Evolutionary conservation across 1,140 invertebrate species (phyloP).

Genomic region (Leptinotarsa defecta): DNA sequence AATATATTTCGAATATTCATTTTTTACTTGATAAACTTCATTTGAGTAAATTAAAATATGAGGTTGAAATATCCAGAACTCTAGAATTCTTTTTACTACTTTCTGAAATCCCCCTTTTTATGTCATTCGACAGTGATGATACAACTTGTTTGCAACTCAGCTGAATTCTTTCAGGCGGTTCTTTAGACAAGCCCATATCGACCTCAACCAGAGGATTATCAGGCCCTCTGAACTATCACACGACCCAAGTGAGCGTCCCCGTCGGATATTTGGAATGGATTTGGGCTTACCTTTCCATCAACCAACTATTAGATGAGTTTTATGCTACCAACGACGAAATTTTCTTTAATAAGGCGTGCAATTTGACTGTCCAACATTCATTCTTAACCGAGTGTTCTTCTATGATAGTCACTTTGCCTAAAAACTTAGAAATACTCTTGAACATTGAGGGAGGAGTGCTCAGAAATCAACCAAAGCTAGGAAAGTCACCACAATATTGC

Average conservation of each 20-base stretch:
- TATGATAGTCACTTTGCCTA: no score
- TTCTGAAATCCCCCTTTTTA: background rate
- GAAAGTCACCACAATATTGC: no score
- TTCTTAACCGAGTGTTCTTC: no score
- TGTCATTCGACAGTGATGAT: background rate
- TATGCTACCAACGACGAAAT: background rate
- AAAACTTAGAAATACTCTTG: no score
- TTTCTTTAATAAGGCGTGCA: no score
- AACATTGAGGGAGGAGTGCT: no score
- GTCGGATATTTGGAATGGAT: conserved; percentile 61
- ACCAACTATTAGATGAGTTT: conserved; percentile 53
- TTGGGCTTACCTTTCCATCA: conserved; percentile 70
- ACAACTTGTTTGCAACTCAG: background rate
- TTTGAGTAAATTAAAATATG: no score
- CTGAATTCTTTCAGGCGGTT: background rate
- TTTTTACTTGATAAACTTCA: no score
- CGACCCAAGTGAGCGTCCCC: conserved; percentile 10
- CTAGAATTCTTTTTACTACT: background rate
- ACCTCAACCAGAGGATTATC: conserved; percentile 29
- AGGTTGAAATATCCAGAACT: no score
- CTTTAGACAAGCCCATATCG: background rate
- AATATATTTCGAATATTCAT: no score
- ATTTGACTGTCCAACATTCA: no score
- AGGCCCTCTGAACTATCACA: conserved; percentile 12
- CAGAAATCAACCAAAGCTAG: no score